Evolutionary conservation across 1,140 invertebrate genomes (phyloP), one percentile per base, ranked within the genome.

Genomic region (Drosophila pallidifrons): DNA sequence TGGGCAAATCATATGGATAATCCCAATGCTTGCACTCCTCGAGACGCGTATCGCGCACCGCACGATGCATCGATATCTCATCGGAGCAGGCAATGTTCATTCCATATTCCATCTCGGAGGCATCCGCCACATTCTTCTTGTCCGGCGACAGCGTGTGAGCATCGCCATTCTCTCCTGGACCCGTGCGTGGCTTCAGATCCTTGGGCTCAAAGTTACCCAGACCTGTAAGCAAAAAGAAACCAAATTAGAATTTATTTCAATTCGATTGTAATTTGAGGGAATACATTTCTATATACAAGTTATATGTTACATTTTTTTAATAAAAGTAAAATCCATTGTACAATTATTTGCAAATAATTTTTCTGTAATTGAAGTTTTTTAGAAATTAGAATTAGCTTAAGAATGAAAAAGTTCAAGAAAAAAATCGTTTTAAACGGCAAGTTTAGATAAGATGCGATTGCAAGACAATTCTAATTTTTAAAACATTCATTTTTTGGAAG

Each of bases 51-150:
- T 99, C 98, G 20, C 96, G 96, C 71, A 99, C 96, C 6, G 95
- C 94, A 79, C 98, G 94, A 91, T 96, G 95, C 66, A 94, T 91
- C 13, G 94, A 94, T 82, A 99, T 99, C 91, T 98, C 97, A 94
- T 99, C 96, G n/a, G 98, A 99, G 78, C 97, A 98, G 15, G 97
- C 96, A 93, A 99, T 98, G 91, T 99, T 99, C 96, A 99, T 99
- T 35, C 98, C 98, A 94, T 98, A 99, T 91, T 99, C 97, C 91
- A 94, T 94, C 76, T 98, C 96, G 0, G 96, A 96, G 11, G 96
- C 94, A 16, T 94, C 93, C 49, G 98, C 93, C 73, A 95, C 93
- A 89, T 98, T 96, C 3, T 97, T 93, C 86, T 96, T 95, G 1
- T 86, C 72, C 11, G 79, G 60, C 7, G 92, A 67, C 20, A 92